Percentiles rank a stretch among this genome's conserved stretches.
These are phyloP conservation scores for Mesocentrotus franciscanus DNA, from an alignment of 53 echinoderm and acorn worm genomes.

Conservation along the genomic window DNA sequence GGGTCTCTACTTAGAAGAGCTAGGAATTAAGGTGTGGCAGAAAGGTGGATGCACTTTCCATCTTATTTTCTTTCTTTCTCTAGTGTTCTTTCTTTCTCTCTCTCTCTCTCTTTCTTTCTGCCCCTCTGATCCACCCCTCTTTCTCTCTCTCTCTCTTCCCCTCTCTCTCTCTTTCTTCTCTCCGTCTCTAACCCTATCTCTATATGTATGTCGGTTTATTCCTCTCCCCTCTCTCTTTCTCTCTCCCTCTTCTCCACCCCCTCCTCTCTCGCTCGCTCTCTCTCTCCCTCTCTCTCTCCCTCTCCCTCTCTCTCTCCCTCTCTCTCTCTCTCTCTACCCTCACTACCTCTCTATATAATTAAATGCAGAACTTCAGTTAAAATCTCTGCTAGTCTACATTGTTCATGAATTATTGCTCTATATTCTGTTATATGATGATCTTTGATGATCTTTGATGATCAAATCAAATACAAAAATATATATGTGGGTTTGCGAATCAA, in stretches of 20 bases:
- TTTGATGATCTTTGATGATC: no score
- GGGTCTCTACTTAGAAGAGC: background rate
- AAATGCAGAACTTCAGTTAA: no score
- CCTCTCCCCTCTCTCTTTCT: background rate
- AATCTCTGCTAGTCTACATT: no score
- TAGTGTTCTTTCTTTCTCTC: background rate
- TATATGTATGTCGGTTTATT: no score
- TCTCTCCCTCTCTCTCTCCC: background rate
- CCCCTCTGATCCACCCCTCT: no score
- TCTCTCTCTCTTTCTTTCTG: no score
- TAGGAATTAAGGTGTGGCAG: background rate
- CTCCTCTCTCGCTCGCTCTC: background rate
- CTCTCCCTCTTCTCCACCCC: background rate
- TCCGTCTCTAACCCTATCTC: background rate
- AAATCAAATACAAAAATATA: no score
- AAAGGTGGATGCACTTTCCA: background rate
- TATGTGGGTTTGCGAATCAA: no score
- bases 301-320: background rate
- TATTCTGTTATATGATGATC: no score
- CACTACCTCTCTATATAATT: no score
- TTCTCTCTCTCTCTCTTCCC: background rate
- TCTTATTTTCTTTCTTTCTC: constrained; percentile 1
- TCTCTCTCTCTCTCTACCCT: no score
- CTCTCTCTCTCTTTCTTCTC: background rate
- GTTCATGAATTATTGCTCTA: no score